Evolutionary conservation across 2,113 vertebrate species (phyloP), one percentile per base, ranked within the genome.

Genomic region (Pionites leucogaster): DNA sequence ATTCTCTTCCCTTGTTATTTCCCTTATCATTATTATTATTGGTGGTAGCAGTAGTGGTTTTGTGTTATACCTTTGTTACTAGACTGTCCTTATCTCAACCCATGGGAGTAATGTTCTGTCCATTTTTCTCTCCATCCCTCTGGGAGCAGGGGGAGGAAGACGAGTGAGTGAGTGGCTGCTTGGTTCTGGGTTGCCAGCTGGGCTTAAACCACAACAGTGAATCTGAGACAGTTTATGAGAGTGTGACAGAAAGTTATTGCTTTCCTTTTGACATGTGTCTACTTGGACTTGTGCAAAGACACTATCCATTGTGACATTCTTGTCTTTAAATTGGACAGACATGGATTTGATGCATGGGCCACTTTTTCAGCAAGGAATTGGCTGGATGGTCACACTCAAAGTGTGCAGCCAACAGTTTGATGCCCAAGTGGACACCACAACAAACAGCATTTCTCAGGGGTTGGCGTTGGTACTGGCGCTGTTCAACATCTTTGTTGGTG

Each of bases 361-460:
- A 52, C 18, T 20, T 29, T 24, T 10, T 53, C 16, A 15, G 31
- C 50, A 59, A 68, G 37, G 33, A 60, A 60, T 28, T 11, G 33
- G 9, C 22, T 68, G 37, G 37, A 60, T 75, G 15, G 18, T 52
- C 15, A 28, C 12, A 52, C 8, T 28, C 12, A 39, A 42, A 15
- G 31, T 9, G 14, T 44, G 15, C 49, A 44, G 27, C 15, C 28
- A 76, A 4, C 10, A 52, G 10, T 13, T n/a, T 7, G 4, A 60
- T 46, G 27, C 29, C 39, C 53, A 52, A 25, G 15, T 19, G 24
- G 46, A 46, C 5, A 37, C 11, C 8, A 8, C 13, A 19, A 60
- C 0, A 0, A 17, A 5, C 25, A 12, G 16, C 6, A 13, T 41
- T 41, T 39, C 50, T 62, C 22, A n/a, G 33, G 5, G 28, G 15